Base-by-base conservation (phyloP, 2,113 vertebrate genomes). In the Nycticebus coucang region DNA sequence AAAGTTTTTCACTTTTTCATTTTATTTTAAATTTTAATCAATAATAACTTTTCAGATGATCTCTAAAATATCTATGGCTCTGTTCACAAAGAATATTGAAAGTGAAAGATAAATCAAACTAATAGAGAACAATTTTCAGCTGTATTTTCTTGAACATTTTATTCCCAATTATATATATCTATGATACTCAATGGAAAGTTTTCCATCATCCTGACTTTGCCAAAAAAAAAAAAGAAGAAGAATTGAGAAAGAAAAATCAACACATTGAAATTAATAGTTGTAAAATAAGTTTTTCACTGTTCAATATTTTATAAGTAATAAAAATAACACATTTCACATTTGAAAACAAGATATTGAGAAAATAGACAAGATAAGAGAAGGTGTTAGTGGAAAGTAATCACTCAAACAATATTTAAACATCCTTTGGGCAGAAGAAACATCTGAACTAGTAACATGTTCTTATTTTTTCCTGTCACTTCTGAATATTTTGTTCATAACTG, bases 41-140 rank as follows among this genome's bases (percentile, higher is more conserved):
- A 90, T 93, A 92, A 55, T n/a, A 94, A 64, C 11, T 86, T 95
- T 95, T 94, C 35, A 91, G 72, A 74, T 57, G 5, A 33, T 81
- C 22, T 90, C 35, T 89, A 45, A 85, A 93, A 60, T 83, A 85
- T 60, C 60, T 59, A 12, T 86, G 62, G 9, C 24, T 5, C 0
- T 3, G 7, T 11, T 95, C 26, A 96, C 50, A 92, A 82, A 60
- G 1, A n/a, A 71, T 86, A 83, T 69, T 59, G 64, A 79, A 91
- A 93, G 10, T 89, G 50, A 81, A 84, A 66, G n/a, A 68, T 87
- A 71, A 95, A 85, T 82, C 19, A 95, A 26, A 86, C 3, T 72
- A 94, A 95, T 62, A 72, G 45, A 85, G 53, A 81, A 89, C 4
- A 68, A 26, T 45, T 55, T 87, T 77, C 35, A 74, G 72, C 4